A percentile compares a stretch with the other conserved stretches of the same genome.
Conservation (phyloP, 92 coral and sea anemone species). For the Palythoa heliodiscus region DNA sequence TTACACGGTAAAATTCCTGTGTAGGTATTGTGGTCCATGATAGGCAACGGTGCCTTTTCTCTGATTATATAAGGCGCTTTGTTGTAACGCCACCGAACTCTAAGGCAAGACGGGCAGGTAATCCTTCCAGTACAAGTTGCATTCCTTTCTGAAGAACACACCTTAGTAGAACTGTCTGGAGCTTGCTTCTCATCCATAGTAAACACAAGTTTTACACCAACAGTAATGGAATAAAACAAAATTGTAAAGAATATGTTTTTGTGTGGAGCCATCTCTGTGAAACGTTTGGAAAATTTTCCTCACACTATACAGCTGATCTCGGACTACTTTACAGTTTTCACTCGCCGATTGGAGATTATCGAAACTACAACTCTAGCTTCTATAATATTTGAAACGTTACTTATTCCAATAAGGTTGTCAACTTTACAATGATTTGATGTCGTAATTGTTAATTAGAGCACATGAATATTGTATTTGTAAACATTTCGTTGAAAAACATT, state of each 20-base stretch:
- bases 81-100: constrained; percentile 3
- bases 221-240: background rate
- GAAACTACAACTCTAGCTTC: background rate
- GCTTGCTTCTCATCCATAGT: background rate
- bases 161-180: background rate
- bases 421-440: background rate
- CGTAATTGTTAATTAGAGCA: background rate
- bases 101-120: background rate
- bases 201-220: background rate
- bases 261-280: background rate
- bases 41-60: background rate
- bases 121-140: background rate
- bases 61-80: constrained; percentile 16
- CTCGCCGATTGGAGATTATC: background rate
- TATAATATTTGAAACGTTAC: background rate
- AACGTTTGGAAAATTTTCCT: background rate
- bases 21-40: background rate
- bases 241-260: background rate
- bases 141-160: background rate
- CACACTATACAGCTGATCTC: no score
- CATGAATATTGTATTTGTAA: background rate
- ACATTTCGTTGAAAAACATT: background rate
- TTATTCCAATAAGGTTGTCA: background rate
- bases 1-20: constrained; percentile 18
- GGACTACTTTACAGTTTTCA: background rate